phyloP scores from a whole-genome alignment of 2,797 vertebrate genomes.

The Neomorphus geoffroyi region DNA sequence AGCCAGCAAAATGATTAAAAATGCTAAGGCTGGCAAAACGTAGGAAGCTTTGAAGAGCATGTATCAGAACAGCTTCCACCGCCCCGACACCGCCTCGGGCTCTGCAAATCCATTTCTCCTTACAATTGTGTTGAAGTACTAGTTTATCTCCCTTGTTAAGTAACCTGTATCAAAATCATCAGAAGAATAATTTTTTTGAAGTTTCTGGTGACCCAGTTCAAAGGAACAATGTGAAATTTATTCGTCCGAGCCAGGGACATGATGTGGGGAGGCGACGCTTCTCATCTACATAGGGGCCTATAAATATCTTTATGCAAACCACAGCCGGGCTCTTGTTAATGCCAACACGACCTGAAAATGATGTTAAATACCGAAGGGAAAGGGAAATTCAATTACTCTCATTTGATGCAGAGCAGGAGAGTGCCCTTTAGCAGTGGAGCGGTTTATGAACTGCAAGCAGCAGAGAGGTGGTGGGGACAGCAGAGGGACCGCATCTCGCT shows the following conservation, averaged over 20 bases:
- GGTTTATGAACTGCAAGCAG: conserved; percentile 5
- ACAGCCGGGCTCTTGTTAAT: neutral
- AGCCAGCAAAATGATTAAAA: conserved; percentile 69
- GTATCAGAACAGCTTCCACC: conserved; percentile 52
- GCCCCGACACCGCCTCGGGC: conserved; percentile 11
- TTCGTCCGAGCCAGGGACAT: neutral
- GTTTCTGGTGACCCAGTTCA: conserved; percentile 72
- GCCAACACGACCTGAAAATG: conserved; percentile 42
- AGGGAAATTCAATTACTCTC: conserved; percentile 59
- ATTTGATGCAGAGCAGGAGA: conserved; percentile 39
- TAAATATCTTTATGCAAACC: conserved; percentile 41
- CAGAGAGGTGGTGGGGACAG: neutral
- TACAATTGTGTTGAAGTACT: conserved; percentile 22
- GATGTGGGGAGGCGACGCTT: neutral
- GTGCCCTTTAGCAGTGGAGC: conserved; percentile 22
- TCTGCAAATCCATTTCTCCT: conserved; percentile 68
- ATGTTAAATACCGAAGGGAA: conserved; percentile 49
- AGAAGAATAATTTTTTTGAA: conserved; percentile 53
- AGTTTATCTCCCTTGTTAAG: conserved; percentile 68
- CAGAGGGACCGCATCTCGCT: neutral
- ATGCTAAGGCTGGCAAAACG: conserved; percentile 67
- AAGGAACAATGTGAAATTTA: conserved; percentile 60
- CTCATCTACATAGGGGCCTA: conserved; percentile 41
- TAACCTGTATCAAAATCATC: conserved; percentile 68
- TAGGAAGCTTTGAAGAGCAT: conserved; percentile 60